phyloP scores from a whole-genome alignment of 2,797 vertebrate genomes.

The Pyrocephalus nanus region DNA sequence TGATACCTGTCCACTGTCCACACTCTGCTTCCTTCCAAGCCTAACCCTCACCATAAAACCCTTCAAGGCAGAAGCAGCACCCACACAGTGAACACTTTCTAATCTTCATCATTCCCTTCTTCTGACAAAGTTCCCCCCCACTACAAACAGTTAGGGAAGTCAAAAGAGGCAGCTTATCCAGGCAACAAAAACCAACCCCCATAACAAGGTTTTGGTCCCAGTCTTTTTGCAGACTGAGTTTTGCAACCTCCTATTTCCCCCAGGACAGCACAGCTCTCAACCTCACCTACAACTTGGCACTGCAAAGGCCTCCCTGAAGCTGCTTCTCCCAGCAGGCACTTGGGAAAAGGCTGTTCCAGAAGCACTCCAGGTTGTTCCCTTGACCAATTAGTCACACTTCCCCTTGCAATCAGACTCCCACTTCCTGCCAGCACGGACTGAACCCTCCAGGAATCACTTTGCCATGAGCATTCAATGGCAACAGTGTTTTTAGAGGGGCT shows the following conservation, averaged over 20 bases:
- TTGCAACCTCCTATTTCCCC: neutral
- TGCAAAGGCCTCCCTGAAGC: neutral
- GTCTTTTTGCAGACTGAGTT: neutral
- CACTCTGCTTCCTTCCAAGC: neutral
- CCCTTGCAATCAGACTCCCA: neutral
- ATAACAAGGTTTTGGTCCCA: neutral
- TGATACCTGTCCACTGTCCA: neutral
- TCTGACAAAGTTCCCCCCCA: neutral
- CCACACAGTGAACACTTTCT: neutral
- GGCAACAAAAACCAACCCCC: neutral
- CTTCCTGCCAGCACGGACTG: neutral
- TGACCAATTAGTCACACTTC: conserved; percentile 39
- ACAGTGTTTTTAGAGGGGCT: neutral
- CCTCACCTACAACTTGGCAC: neutral
- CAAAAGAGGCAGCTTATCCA: neutral
- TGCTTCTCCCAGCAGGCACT: neutral
- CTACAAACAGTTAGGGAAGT: neutral
- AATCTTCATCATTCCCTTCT: neutral
- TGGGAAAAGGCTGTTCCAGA: neutral
- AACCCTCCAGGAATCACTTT: neutral
- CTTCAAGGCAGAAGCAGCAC: neutral
- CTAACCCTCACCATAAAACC: neutral
- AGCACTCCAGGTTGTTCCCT: neutral
- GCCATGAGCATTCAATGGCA: neutral
- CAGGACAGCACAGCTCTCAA: neutral